Conservation (phyloP, 2,113 vertebrate species). For the Aphelocoma coerulescens region DNA sequence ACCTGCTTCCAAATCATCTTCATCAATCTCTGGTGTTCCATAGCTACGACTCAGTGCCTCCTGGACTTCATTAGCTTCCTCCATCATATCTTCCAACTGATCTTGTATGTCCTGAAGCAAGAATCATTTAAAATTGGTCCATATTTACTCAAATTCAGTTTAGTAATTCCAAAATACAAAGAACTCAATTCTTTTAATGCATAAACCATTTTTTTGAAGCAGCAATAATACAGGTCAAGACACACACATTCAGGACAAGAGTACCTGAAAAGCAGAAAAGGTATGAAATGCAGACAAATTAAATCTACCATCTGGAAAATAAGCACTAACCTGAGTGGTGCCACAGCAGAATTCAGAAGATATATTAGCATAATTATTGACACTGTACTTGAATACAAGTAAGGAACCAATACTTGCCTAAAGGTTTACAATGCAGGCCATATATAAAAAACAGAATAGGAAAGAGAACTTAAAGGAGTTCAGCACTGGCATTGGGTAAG, state of each 20-base stretch:
- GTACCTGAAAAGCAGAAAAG: not conserved
- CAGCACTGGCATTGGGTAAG: not conserved
- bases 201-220: not conserved
- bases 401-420: not conserved
- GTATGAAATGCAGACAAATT: not conserved
- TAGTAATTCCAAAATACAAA: not conserved
- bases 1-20: slow-evolving; percentile 96
- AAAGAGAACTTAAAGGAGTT: not conserved
- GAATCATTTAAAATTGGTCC: not conserved
- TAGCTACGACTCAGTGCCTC: slow-evolving; percentile 93
- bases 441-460: not conserved
- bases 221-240: not conserved
- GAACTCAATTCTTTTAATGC: not conserved
- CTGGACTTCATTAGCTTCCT: slow-evolving; percentile 93
- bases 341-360: not conserved
- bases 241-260: not conserved
- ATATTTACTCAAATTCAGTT: not conserved
- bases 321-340: not conserved
- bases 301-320: not conserved
- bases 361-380: not conserved
- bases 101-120: slow-evolving; percentile 89
- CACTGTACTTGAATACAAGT: not conserved
- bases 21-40: slow-evolving; percentile 93
- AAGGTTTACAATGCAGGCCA: not conserved
- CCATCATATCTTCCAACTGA: slow-evolving; percentile 98